Percentiles rank a stretch among this genome's conserved stretches.
These are phyloP conservation scores for Crotophaga sulcirostris DNA, from an alignment of 2,113 vertebrate species.

Conservation along the genomic window DNA sequence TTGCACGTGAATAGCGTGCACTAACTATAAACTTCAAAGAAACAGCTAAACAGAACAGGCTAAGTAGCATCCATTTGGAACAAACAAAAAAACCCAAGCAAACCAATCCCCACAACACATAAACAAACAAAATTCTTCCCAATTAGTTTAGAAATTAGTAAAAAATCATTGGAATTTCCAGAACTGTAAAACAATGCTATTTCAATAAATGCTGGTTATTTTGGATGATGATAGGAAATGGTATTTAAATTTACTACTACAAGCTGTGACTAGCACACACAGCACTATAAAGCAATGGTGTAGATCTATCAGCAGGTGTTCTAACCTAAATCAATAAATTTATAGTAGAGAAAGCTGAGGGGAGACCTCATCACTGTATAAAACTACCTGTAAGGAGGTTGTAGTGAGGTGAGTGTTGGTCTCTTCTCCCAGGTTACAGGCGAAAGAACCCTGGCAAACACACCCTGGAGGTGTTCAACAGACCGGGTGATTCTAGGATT, in stretches of 20 bases:
- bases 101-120: neutral
- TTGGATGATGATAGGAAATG: neutral
- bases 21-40: neutral
- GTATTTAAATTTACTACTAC: neutral
- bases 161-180: neutral
- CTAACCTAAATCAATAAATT: neutral
- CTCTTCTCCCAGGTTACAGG: too few species aligned
- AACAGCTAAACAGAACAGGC: neutral
- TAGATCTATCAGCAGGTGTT: neutral
- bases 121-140: neutral
- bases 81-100: too few species aligned
- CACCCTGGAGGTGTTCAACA: too few species aligned
- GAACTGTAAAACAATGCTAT: neutral
- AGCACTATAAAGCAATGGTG: neutral
- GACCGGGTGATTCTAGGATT: too few species aligned
- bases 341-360: too few species aligned
- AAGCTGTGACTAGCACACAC: neutral
- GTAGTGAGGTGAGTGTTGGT: too few species aligned
- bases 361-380: too few species aligned
- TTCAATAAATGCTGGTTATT: neutral
- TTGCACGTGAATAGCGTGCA: neutral
- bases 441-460: too few species aligned
- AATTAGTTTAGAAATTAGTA: neutral
- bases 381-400: too few species aligned
- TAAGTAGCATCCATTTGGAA: neutral